Base-by-base conservation (phyloP, 2,888 invertebrate genomes). In the Cryptus armator region DNA sequence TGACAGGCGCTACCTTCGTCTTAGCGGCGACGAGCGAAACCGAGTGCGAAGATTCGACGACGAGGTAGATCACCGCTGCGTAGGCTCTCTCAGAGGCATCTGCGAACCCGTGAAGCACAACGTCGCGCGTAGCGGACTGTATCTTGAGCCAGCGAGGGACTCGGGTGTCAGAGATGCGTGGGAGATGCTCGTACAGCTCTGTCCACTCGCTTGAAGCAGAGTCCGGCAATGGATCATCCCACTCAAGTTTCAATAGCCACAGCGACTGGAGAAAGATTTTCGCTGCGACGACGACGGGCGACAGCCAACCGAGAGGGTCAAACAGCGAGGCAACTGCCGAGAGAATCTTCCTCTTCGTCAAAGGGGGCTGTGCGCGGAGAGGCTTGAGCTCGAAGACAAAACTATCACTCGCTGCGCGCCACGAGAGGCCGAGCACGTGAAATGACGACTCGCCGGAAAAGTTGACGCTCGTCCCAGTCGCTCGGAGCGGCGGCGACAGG, bases 211-310 rank as follows among this genome's bases (percentile, higher is more conserved):
- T 51, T 10, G 56, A 29, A n/a, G 83, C n/a, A 16, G 82, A 66
- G 0, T 44, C 4, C 0, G 86, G 81, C 10, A 88, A 10, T 0
- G 80, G 72, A 0, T 53, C 48, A 19, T 85, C 85, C 84, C 84
- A 85, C 10, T 66, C 80, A 0, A 46, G 48, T 14, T 72, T 71
- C 5, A 64, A 14, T 0, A 82, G 29, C 84, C 86, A 86, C 10
- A 86, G 24, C 32, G 81, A 81, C 46, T 86, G 86, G 70, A 87
- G 78, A 9, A 86, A 32, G 16, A 86, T 81, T 29, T 87, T 86
- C 1, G 81, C 84, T 1, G 12, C 29, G 1, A 87, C 46, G 6
- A 71, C 77, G 19, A 84, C 56, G 1, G 84, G 84, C 6, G 85
- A 12, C 14, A 67, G 29, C 46, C 24, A 46, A 3, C 67, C 67